phyloP scores from a whole-genome alignment of 2,113 vertebrate species.

The Reinhardtius hippoglossoides region DNA sequence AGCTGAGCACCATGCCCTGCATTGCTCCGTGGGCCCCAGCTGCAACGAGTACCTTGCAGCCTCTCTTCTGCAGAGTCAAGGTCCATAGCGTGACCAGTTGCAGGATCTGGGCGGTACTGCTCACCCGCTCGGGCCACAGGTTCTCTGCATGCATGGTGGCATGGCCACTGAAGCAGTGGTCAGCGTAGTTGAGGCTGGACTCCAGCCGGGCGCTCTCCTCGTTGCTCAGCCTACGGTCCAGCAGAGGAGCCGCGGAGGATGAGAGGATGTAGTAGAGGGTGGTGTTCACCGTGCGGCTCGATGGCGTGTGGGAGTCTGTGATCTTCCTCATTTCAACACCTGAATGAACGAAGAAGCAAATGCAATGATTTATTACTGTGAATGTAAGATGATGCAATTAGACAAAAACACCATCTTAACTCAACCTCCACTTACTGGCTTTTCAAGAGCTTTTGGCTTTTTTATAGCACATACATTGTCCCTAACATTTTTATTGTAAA shows the following conservation, averaged over 20 bases:
- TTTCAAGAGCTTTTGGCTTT: background rate
- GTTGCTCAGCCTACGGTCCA: slow-evolving; percentile 79
- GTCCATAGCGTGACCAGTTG: slow-evolving; percentile 95
- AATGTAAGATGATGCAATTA: too few species aligned
- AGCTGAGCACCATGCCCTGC: slow-evolving; percentile 97
- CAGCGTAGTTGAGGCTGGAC: slow-evolving; percentile 91
- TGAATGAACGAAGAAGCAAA: slow-evolving; percentile 57
- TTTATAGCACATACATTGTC: background rate
- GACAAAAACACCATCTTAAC: background rate
- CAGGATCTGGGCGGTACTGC: slow-evolving; percentile 86
- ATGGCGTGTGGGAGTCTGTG: slow-evolving; percentile 91
- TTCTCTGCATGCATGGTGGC: slow-evolving; percentile 97
- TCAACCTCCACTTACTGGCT: too few species aligned
- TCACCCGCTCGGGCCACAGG: slow-evolving; percentile 90
- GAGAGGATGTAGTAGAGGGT: slow-evolving; percentile 95
- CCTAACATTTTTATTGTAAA: too few species aligned
- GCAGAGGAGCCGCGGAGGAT: slow-evolving; percentile 86
- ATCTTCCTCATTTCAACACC: slow-evolving; percentile 96
- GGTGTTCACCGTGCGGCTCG: slow-evolving; percentile 92
- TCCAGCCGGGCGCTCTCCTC: slow-evolving; percentile 89
- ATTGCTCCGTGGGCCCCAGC: slow-evolving; percentile 92
- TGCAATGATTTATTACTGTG: background rate
- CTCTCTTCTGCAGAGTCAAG: slow-evolving; percentile 93
- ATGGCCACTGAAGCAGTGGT: slow-evolving; percentile 97
- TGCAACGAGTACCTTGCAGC: slow-evolving; percentile 91